Evolutionary conservation across 2,797 vertebrate species (phyloP), one percentile per base, ranked within the genome.

Genomic region (Coreius guichenoti): DNA sequence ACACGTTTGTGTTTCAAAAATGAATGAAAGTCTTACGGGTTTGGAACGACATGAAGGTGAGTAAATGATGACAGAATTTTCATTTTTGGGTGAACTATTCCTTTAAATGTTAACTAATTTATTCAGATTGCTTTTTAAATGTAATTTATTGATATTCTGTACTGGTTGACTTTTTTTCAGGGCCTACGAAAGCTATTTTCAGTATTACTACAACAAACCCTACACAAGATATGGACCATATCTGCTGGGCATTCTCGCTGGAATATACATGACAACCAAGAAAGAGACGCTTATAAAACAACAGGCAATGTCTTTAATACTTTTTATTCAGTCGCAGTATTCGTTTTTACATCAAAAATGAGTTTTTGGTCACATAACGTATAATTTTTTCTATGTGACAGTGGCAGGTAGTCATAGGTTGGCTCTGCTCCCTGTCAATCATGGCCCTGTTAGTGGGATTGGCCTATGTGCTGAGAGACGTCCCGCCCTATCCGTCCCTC

Each of bases 191-290:
- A 91, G 90, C 63, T 96, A 96, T 86, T 90, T 91, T 43, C 90
- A 95, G 77, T 94, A 95, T 89, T 96, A 96, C 90, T 98, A 97
- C 87, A 93, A 93, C n/a, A 97, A 97, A 87, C 96, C 96, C 19
- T 96, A 97, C 88, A 97, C 96, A 61, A 91, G 96, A 90, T 95
- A 95, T 3, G 96, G 96, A 17, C 96, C 96, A 0, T 97, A 97
- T 92, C 91, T 97, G 31, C 92, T 96, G 73, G 96, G 97, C 2
- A 91, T 97, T 83, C 82, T 97, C 51, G 90, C 94, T 11, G 95
- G 96, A 82, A 93, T 97, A 81, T 93, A 94, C 85, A 90, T 95
- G 89, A 91, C 93, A 63, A 94, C 89, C 63, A 95, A 91, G 81
- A 93, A 92, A 84, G 81, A 87, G n/a, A 87, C 85, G 5, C 58